Conservation (phyloP, 2,113 vertebrate species). For the Motacilla tschutschensis region DNA sequence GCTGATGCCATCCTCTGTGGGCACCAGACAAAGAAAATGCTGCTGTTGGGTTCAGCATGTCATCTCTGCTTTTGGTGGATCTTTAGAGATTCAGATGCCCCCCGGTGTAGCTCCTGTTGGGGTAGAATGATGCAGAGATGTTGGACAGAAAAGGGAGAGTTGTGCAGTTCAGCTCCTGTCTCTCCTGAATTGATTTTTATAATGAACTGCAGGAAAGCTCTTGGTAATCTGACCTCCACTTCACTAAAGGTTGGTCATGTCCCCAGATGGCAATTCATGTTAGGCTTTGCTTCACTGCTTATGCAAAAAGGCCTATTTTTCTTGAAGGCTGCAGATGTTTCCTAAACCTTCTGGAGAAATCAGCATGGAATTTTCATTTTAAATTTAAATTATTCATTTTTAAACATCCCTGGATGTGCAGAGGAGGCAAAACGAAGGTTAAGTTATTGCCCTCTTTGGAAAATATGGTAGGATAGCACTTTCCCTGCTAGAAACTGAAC, state of each 20-base stretch:
- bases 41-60: neutral
- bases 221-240: slow-evolving; percentile 27
- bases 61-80: slow-evolving; percentile 11
- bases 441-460: neutral
- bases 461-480: neutral
- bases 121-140: neutral
- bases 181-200: slow-evolving; percentile 40
- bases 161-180: neutral
- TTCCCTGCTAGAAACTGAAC: neutral
- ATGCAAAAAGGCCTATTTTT: slow-evolving; percentile 9
- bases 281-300: slow-evolving; percentile 44
- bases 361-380: neutral
- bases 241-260: slow-evolving; percentile 34
- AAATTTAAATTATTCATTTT: neutral
- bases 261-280: slow-evolving; percentile 2
- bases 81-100: neutral
- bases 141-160: neutral
- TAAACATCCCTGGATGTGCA: neutral
- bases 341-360: neutral
- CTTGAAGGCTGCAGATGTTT: slow-evolving; percentile 21
- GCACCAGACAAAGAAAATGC: slow-evolving; percentile 4
- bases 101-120: neutral
- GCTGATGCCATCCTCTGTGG: neutral
- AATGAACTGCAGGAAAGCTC: slow-evolving; percentile 20
- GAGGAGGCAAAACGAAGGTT: neutral